Evolutionary conservation across 2,113 vertebrate genomes (phyloP).

Genomic region (Ciconia maguari): DNA sequence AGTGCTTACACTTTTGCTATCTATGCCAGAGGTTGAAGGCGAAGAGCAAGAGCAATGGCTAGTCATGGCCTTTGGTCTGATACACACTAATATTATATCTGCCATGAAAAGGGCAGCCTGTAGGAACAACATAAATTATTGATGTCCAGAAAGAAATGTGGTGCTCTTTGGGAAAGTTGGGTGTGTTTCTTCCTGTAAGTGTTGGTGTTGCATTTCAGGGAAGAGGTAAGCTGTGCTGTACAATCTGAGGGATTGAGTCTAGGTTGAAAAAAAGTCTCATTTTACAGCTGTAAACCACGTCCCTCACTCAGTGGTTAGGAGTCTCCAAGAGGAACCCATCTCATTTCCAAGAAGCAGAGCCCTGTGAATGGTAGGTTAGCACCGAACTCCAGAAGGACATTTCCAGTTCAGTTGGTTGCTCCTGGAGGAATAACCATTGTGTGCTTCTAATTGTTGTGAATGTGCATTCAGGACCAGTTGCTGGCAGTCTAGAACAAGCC

Average conservation of each 20-base stretch:
- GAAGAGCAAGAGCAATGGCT: neutral
- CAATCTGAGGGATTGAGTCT: neutral
- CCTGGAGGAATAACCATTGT: neutral
- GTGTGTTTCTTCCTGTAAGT: neutral
- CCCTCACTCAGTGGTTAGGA: neutral
- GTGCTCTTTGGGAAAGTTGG: neutral
- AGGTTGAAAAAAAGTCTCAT: neutral
- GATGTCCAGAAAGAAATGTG: neutral
- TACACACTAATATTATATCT: neutral
- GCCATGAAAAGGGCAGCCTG: neutral
- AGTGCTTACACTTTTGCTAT: neutral
- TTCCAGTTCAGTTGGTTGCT: neutral
- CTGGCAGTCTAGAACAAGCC: neutral
- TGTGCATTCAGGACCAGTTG: neutral
- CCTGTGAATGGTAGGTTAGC: neutral
- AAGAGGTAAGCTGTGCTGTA: neutral
- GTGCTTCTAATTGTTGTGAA: neutral
- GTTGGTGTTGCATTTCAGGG: neutral
- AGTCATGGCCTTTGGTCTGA: neutral
- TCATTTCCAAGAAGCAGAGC: neutral
- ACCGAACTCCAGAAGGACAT: neutral
- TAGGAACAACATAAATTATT: neutral
- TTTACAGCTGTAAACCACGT: neutral
- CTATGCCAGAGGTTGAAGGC: neutral
- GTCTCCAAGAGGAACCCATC: neutral